Evolutionary conservation across 2,888 invertebrate genomes (phyloP).

Genomic region (Drosophila sordidapex): DNA sequence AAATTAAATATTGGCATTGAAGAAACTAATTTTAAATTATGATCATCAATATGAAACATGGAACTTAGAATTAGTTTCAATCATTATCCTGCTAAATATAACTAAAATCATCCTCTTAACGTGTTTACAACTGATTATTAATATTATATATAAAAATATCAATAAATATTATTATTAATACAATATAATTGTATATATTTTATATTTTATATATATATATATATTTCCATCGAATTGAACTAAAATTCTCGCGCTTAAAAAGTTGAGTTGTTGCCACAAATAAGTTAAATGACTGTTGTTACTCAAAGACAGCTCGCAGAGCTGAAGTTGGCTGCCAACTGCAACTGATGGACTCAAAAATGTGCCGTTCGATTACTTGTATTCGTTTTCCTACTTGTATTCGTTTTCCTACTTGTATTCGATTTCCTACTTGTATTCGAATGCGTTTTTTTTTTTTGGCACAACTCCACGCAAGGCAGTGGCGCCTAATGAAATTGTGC

Average conservation of each 20-base stretch:
- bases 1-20: too few species aligned
- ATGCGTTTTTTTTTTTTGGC: background rate
- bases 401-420: background rate
- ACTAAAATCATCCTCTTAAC: background rate
- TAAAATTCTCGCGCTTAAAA: background rate
- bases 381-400: background rate
- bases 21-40: background rate
- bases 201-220: background rate
- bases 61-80: background rate
- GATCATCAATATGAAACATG: background rate
- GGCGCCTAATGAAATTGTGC: conserved; percentile 77
- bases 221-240: background rate
- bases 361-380: background rate
- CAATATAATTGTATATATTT: too few species aligned
- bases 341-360: conserved; percentile 6
- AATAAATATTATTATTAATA: too few species aligned
- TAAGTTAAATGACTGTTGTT: background rate
- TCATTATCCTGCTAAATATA: background rate
- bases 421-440: background rate
- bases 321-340: background rate
- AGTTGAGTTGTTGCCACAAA: background rate
- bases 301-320: background rate
- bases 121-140: background rate
- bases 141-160: background rate
- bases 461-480: conserved; percentile 37